phyloP scores from a whole-genome alignment of 2,888 invertebrate species.

The Uloborus plumipes region DNA sequence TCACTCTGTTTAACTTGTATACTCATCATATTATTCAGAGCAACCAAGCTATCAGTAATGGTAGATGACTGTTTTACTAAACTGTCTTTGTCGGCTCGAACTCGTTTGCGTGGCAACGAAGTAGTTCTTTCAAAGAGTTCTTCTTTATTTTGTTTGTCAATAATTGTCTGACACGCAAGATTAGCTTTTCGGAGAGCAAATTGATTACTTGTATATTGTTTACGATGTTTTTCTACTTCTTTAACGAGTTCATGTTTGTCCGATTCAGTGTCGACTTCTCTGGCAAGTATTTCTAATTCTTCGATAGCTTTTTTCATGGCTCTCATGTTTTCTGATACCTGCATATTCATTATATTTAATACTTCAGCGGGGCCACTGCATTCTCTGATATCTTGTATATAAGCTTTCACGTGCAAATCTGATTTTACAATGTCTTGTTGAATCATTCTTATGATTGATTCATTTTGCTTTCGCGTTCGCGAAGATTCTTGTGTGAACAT shows the following conservation, averaged over 20 bases:
- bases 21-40: slow-evolving; percentile 87
- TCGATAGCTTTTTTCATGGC: slow-evolving; percentile 57
- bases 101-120: slow-evolving; percentile 10
- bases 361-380: slow-evolving; percentile 56
- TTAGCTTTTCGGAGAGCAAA: slow-evolving; percentile 63
- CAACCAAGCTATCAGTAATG: slow-evolving; percentile 83
- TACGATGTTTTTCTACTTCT: slow-evolving; percentile 59
- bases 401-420: slow-evolving; percentile 64
- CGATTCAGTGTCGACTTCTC: slow-evolving; percentile 57
- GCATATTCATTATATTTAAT: slow-evolving; percentile 60
- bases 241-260: slow-evolving; percentile 38
- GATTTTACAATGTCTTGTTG: slow-evolving; percentile 61
- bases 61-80: slow-evolving; percentile 55
- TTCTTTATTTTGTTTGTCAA: slow-evolving; percentile 60
- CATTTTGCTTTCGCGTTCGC: slow-evolving; percentile 7
- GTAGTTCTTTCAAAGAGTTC: slow-evolving; percentile 51
- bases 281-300: slow-evolving; percentile 54
- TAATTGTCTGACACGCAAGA: slow-evolving; percentile 46
- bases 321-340: slow-evolving; percentile 58
- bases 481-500: slow-evolving; percentile 1
- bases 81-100: slow-evolving; percentile 58
- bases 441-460: slow-evolving; percentile 50
- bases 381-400: slow-evolving; percentile 66
- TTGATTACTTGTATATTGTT: slow-evolving; percentile 60
- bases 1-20: slow-evolving; percentile 90